Evolutionary conservation across 1,140 invertebrate species (phyloP).

Genomic region (Tribolium castaneum): DNA sequence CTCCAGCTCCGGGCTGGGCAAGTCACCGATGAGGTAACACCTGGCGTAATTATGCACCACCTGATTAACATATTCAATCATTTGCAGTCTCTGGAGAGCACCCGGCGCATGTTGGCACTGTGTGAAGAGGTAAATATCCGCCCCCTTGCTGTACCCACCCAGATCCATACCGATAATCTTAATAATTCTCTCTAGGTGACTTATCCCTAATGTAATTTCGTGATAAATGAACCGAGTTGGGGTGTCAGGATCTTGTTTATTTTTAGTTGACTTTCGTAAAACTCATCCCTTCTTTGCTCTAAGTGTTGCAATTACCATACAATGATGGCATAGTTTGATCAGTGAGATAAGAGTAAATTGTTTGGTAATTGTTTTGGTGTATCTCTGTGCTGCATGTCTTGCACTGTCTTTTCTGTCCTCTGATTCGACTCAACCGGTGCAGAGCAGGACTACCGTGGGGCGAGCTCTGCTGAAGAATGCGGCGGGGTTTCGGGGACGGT

Average conservation of each 20-base stretch:
- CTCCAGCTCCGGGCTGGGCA: slow-evolving; percentile 88
- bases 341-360: slow-evolving; percentile 2
- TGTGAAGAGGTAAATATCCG: slow-evolving; percentile 94
- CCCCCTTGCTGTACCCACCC: background rate
- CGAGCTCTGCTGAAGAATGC: slow-evolving; percentile 14
- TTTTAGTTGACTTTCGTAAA: slow-evolving; percentile 45
- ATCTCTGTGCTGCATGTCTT: slow-evolving; percentile 56
- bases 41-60: background rate
- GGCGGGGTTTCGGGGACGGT: slow-evolving; percentile 8
- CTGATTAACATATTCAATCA: slow-evolving; percentile 30
- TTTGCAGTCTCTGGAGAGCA: slow-evolving; percentile 93
- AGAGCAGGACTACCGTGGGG: slow-evolving; percentile 58
- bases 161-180: background rate
- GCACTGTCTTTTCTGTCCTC: slow-evolving; percentile 50
- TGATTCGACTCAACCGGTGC: slow-evolving; percentile 40
- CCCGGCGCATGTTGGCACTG: slow-evolving; percentile 93
- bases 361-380: slow-evolving; percentile 47
- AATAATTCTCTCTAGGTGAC: slow-evolving; percentile 37
- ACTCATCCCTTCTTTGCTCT: slow-evolving; percentile 47
- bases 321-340: slow-evolving; percentile 3
- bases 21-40: slow-evolving; percentile 89
- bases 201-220: slow-evolving; percentile 28
- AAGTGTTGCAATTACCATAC: slow-evolving; percentile 41
- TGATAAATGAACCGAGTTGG: slow-evolving; percentile 29
- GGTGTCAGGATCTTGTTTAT: slow-evolving; percentile 5